Conservation (phyloP, 2,797 vertebrate genomes). For the Pristis pectinata region DNA sequence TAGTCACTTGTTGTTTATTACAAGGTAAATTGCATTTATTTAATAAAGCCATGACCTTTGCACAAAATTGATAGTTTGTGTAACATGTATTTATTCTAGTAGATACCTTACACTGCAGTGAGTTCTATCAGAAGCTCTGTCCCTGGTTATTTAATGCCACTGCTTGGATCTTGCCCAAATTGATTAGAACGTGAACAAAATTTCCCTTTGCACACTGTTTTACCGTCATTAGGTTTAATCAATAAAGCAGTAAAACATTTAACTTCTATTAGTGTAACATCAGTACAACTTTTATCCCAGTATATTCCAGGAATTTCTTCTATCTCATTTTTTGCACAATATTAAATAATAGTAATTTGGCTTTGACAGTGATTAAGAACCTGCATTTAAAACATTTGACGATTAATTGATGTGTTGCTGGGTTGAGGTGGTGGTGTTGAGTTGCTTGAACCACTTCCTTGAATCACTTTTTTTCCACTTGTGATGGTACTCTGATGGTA, state of each 20-base stretch:
- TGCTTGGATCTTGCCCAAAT: background rate
- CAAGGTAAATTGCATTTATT: conserved; percentile 32
- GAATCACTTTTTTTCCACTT: too few relatives aligned
- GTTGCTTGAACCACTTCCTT: too few relatives aligned
- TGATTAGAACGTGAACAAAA: background rate
- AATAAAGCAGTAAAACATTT: background rate
- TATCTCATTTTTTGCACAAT: background rate
- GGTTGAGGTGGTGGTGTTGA: too few relatives aligned
- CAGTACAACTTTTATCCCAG: background rate
- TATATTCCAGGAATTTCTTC: background rate
- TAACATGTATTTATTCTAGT: conserved; percentile 20
- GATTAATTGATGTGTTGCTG: too few relatives aligned
- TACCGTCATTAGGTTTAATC: background rate
- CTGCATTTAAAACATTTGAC: background rate
- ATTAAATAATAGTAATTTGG: background rate
- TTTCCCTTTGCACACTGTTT: background rate
- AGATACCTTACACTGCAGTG: background rate
- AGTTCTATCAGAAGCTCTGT: background rate
- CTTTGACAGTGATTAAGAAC: background rate
- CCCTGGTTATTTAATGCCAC: background rate
- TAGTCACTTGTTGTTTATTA: conserved; percentile 37
- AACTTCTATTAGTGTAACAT: background rate
- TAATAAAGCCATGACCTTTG: conserved; percentile 37
- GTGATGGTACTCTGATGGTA: too few relatives aligned
- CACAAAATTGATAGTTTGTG: conserved; percentile 19